A percentile compares a stretch with the other conserved stretches of the same genome.
These are phyloP conservation scores for Diadumene lineata DNA, from an alignment of 92 coral and sea anemone species.

Conservation along the genomic window DNA sequence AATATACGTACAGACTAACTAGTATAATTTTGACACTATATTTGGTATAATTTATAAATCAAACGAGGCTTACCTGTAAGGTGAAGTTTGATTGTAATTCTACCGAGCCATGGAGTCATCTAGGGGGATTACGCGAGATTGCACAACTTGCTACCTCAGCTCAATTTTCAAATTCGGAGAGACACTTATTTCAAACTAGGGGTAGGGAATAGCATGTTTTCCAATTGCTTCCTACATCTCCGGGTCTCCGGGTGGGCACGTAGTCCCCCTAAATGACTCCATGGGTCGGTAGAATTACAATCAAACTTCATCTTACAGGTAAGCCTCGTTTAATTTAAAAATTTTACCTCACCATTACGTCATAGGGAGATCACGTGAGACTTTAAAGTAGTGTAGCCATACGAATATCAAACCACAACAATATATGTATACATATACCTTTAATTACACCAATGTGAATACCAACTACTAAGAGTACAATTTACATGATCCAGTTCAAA, in stretches of 20 bases:
- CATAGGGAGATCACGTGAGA: constrained; percentile 59
- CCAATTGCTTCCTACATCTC: too few species aligned
- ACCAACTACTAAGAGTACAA: background rate
- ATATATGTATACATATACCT: too few species aligned
- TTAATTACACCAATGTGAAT: too few species aligned
- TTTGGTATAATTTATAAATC: too few species aligned
- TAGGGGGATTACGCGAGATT: too few species aligned
- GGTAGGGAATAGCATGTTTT: background rate
- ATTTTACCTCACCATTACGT: constrained; percentile 54
- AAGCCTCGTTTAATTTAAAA: constrained; percentile 54
- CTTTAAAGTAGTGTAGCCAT: constrained; percentile 52
- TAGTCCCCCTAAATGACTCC: too few species aligned
- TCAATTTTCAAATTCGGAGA: background rate
- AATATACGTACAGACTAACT: too few species aligned
- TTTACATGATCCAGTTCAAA: background rate
- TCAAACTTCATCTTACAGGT: constrained; percentile 57
- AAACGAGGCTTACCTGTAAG: too few species aligned
- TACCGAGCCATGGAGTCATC: background rate
- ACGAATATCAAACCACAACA: too few species aligned
- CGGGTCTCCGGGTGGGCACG: too few species aligned
- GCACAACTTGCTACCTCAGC: background rate
- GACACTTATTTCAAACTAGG: background rate
- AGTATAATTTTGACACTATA: too few species aligned
- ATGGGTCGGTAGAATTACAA: constrained; percentile 55
- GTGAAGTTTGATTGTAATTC: too few species aligned